Evolutionary conservation across 2,797 vertebrate species (phyloP).

Genomic region (Syngnathus acus): DNA sequence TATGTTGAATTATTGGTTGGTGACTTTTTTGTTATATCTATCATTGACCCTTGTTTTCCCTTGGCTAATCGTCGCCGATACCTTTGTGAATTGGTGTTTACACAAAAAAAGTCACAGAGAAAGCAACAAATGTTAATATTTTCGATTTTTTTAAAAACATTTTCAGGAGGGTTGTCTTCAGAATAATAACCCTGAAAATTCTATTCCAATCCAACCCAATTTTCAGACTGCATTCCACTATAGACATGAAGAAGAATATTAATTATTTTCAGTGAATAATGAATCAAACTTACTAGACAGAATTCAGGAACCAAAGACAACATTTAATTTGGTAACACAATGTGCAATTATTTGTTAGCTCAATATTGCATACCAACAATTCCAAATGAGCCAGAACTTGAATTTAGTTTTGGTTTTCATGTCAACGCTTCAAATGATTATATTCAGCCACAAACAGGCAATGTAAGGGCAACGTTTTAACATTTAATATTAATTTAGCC

Average conservation of each 20-base stretch:
- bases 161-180: not conserved
- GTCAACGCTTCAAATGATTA: not conserved
- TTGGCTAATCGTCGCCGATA: not conserved
- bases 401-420: not conserved
- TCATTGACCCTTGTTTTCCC: not conserved
- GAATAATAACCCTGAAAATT: not conserved
- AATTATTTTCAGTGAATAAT: not conserved
- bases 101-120: not conserved
- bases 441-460: not conserved
- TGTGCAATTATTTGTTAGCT: no score
- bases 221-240: no score
- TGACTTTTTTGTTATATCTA: not conserved
- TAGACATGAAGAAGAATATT: not conserved
- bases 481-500: not conserved
- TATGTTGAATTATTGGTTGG: not conserved
- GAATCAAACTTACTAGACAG: not conserved
- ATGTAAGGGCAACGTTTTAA: not conserved
- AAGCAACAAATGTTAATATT: not conserved
- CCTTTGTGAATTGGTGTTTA: not conserved
- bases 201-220: no score
- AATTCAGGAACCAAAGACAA: not conserved
- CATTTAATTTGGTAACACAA: not conserved
- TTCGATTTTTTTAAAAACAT: not conserved
- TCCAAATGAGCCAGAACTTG: not conserved
- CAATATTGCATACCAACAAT: no score